Evolutionary conservation across 2,113 vertebrate species (phyloP).

Genomic region (Grantiella picta): DNA sequence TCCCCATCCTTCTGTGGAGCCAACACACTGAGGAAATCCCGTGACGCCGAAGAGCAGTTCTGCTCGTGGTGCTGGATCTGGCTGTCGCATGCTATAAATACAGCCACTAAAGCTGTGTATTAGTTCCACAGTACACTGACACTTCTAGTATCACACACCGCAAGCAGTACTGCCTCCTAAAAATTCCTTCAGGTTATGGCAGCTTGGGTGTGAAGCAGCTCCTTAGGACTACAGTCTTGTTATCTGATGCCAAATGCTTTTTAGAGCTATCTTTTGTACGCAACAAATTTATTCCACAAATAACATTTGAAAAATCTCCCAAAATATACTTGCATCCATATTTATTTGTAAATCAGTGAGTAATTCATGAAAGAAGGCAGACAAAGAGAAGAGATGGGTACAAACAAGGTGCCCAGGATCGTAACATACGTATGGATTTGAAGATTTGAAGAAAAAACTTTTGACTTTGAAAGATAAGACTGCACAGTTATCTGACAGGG

Average conservation of each 20-base stretch:
- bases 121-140: background rate
- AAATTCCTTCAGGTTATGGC: background rate
- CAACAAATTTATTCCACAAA: background rate
- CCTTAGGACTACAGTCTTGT: background rate
- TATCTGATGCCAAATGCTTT: background rate
- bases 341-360: background rate
- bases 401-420: background rate
- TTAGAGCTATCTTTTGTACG: background rate
- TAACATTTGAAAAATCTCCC: background rate
- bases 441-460: background rate
- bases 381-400: background rate
- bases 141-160: background rate
- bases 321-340: background rate
- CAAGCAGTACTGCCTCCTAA: background rate
- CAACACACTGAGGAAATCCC: background rate
- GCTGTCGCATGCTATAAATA: background rate
- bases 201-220: background rate
- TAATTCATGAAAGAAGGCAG: background rate
- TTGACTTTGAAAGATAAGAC: background rate
- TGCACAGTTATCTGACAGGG: background rate
- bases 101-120: background rate
- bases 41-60: background rate
- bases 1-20: background rate
- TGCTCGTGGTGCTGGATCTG: background rate
- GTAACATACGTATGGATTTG: background rate